phyloP scores from a whole-genome alignment of 2,797 vertebrate genomes.

The Prunella strophiata region DNA sequence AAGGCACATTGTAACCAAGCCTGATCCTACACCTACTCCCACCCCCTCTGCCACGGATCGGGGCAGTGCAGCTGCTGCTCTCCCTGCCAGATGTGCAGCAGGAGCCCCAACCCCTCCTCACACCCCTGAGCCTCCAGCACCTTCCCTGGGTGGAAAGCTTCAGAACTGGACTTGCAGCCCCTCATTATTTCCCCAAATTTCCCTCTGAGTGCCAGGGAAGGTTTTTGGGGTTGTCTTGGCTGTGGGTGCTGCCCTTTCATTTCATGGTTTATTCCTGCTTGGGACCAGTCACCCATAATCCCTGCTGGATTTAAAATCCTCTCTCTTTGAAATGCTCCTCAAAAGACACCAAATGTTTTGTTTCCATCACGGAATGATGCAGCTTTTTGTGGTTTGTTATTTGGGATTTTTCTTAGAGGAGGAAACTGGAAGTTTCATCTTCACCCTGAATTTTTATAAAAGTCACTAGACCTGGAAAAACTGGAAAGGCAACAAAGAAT shows the following conservation, averaged over 20 bases:
- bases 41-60: neutral
- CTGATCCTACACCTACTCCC: conserved; percentile 25
- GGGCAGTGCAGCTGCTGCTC: conserved; percentile 29
- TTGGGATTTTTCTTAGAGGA: neutral
- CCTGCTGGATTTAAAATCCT: neutral
- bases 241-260: neutral
- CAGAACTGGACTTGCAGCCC: neutral
- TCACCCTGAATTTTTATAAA: neutral
- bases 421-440: neutral
- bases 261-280: neutral
- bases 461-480: neutral
- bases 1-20: neutral
- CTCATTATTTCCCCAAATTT: neutral
- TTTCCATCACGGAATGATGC: neutral
- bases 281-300: neutral
- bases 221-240: neutral
- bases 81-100: conserved; percentile 23
- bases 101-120: neutral
- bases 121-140: neutral
- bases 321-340: neutral
- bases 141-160: neutral
- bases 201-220: neutral
- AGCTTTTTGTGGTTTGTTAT: neutral
- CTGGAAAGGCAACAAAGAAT: neutral
- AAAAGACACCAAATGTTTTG: neutral